These are phyloP conservation scores for Sepiola atlantica DNA, from an alignment of 2,888 invertebrate species.

Conservation along the genomic window DNA sequence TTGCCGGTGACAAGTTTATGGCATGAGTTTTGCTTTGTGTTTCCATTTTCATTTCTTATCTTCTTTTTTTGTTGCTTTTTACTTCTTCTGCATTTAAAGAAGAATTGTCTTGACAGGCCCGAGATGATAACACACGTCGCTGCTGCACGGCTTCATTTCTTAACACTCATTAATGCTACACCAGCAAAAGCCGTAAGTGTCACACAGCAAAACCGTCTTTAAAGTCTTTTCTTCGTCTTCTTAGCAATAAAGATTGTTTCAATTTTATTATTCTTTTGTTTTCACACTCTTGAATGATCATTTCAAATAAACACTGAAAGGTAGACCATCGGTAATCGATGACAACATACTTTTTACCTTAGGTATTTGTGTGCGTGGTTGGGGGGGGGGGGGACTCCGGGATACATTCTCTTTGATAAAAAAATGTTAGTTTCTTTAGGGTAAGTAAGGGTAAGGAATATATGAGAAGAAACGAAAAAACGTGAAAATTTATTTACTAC, in stretches of 20 bases:
- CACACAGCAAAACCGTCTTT: not conserved
- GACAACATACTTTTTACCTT: too few species aligned
- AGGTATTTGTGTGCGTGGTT: too few species aligned
- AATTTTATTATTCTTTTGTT: too few species aligned
- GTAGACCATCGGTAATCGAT: too few species aligned
- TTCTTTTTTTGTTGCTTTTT: not conserved
- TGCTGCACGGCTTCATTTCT: not conserved
- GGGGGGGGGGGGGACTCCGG: too few species aligned
- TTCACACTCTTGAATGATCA: too few species aligned
- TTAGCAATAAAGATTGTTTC: slow-evolving; percentile 11
- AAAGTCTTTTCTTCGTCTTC: not conserved
- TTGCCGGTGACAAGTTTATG: not conserved
- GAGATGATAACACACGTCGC: not conserved
- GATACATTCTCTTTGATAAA: too few species aligned
- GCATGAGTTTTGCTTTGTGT: not conserved
- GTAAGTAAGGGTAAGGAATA: too few species aligned
- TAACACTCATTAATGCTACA: not conserved
- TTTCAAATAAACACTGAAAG: too few species aligned
- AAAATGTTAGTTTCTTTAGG: too few species aligned
- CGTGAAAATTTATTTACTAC: too few species aligned
- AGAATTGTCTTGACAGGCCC: not conserved
- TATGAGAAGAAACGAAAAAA: too few species aligned
- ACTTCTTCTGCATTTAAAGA: not conserved
- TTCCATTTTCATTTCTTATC: not conserved
- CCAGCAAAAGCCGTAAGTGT: not conserved